Evolutionary conservation across 2,113 vertebrate genomes (phyloP), one percentile per base, ranked within the genome.

Genomic region (Lathamus discolor): DNA sequence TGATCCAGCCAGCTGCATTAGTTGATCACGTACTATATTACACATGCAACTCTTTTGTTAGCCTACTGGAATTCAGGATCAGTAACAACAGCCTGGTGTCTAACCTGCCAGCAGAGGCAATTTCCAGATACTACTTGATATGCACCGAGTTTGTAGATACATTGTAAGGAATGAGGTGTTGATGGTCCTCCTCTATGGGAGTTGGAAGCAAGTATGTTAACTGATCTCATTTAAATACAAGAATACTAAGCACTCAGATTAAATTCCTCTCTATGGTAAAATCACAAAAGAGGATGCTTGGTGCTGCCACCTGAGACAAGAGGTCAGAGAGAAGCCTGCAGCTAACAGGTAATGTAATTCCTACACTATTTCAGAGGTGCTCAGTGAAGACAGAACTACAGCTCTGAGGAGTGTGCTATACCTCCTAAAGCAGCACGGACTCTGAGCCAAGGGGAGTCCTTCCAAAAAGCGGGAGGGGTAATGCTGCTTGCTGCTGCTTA

Each of bases 201-300:
- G 19, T 1, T 86, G 13, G 43, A 81, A 86, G 35, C 20, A 92
- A 95, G 66, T 43, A 44, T 9, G 17, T 59, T 77, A 94, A 90
- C 23, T 24, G 20, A 77, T 44, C 63, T 94, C 28, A 86, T 93
- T 94, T 80, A 91, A 94, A 94, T 85, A 85, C 91, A 90, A 83
- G 28, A 91, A 52, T 89, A 37, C 19, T 17, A 18, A 92, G 20
- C 41, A 74, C 52, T 76, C n/a, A 70, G 51, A 81, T 94, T 80
- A 63, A 85, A 88, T 44, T 74, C 12, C 31, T 88, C 66, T 11
- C 16, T 35, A n/a, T 0, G 17, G 48, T 35, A 80, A 35, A 82
- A 81, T 54, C 61, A 70, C 59, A 92, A 31, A 70, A 73, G 44
- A 75, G 35, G 43, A 55, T 73, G 52, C 37, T 52, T 77, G 41